Conservation (phyloP, 2,113 vertebrate genomes). For the Lamprotornis superbus region DNA sequence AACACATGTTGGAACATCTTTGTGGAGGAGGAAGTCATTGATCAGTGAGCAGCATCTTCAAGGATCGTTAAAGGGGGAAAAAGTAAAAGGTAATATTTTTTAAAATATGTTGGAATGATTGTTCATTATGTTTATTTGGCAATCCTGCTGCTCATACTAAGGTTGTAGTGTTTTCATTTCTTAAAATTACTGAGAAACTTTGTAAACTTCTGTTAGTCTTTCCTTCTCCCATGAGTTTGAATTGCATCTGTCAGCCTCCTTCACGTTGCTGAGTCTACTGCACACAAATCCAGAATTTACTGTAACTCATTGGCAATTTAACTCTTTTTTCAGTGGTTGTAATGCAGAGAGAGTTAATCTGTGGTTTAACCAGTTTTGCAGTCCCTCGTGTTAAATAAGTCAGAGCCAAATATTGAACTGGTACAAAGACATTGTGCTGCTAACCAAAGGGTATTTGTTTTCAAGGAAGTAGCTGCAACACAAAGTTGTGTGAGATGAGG, state of each 20-base stretch:
- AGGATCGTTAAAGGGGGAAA: constrained; percentile 38
- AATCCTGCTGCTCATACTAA: constrained; percentile 59
- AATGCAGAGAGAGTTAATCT: background rate
- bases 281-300: background rate
- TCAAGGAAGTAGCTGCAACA: background rate
- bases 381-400: background rate
- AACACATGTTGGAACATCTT: constrained; percentile 61
- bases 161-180: constrained; percentile 9
- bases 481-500: background rate
- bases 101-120: background rate
- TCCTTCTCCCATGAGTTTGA: background rate
- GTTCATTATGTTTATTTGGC: constrained; percentile 33
- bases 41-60: constrained; percentile 41
- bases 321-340: background rate
- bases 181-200: background rate
- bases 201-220: background rate
- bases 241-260: background rate
- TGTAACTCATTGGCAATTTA: background rate
- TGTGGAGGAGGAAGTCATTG: constrained; percentile 61
- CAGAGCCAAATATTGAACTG: background rate
- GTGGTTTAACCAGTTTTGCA: background rate
- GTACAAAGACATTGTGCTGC: background rate
- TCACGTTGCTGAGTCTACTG: background rate
- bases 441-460: background rate
- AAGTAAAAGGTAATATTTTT: constrained; percentile 53